Base-by-base conservation (phyloP, 2,797 vertebrate genomes). In the Echeneis naucrates region DNA sequence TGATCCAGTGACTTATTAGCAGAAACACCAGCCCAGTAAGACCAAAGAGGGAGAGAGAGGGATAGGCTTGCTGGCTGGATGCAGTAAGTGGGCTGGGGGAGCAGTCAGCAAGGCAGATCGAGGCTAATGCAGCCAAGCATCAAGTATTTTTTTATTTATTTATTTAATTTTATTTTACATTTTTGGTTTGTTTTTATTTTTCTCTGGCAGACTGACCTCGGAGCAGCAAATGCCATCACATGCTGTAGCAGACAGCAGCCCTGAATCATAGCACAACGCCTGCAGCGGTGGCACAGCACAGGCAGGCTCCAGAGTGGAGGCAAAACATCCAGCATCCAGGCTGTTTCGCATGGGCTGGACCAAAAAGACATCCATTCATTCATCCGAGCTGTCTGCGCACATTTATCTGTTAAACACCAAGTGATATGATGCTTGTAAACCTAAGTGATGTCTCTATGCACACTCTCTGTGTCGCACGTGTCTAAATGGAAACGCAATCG, bases 201-300 rank as follows among this genome's bases (percentile, higher is more conserved):
- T 81, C 81, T 85, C 84, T 44, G 83, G 83, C 85, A 55, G 74
- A 77, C 24, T 79, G 83, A 84, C 85, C 84, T 83, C 72, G n/a
- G 80, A 84, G 80, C 84, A 76, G 58, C 82, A 80, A 80, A 86
- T 90, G 75, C 80, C 73, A 90, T 94, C 91, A 92, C 88, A 92
- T 90, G 88, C 75, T 84, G 76, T 66, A 79, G 72, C 82, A 73
- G 72, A 90, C 86, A 72, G 90, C 86, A 89, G 79, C 77, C 87
- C 83, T 91, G 90, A 93, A 95, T 95, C 90, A 97, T 92, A 86
- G 95, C 95, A 82, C 94, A 81, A 33, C 9, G 85, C 90, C 89
- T 55, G 81, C 77, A 89, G 88, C 87, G 30, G 58, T 45, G 58
- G 65, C 48, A 48, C 32, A 71, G 61, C 74, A 32, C 30, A 47